Base-by-base conservation (phyloP, 2,113 vertebrate species). In the Sylvietta virens region DNA sequence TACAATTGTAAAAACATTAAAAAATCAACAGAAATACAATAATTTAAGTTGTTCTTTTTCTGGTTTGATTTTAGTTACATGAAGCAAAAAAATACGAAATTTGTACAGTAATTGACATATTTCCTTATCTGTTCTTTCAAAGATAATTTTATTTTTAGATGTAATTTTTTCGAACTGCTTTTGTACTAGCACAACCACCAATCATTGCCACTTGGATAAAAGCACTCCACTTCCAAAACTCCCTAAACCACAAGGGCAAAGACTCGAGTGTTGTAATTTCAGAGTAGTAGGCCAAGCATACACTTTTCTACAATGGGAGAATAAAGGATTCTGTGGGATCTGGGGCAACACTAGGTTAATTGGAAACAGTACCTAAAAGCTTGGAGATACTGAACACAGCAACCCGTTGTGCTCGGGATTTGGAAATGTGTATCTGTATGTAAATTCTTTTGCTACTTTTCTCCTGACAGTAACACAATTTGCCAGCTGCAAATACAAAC, bases 41-140 rank as follows among this genome's bases (percentile, higher is more conserved):
- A 54, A 33, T 77, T 65, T 73, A 47, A 57, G 21, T 79, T 56
- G 9, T 2, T 72, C 4, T 42, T 45, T 72, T 67, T 78, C 30
- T 56, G 40, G 5, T 28, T 47, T 73, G 35, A 37, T 88, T 44
- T 64, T 83, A 83, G 81, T 81, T 37, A 66, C 47, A 50, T 40
- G 40, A 80, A 85, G 15, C 1, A 53, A 51, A 53, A 50, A 60
- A 62, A 40, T 24, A 45, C 1, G 7, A 84, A 70, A 58, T 85
- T 37, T 44, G 30, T 65, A 80, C 22, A 62, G 16, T 72, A 58
- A 73, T 53, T 15, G 2, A n/a, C 8, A 27, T 4, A 44, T 88
- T 77, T 88, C 5, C 27, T 73, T 62, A 37, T 53, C 17, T 93
- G 24, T 70, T 92, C 28, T 86, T 82, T 83, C 30, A 66, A 93